Percentiles rank a stretch among this genome's conserved stretches.
These are phyloP conservation scores for Brachypalpus laphriformis DNA, from an alignment of 2,888 invertebrate genomes.

Conservation along the genomic window DNA sequence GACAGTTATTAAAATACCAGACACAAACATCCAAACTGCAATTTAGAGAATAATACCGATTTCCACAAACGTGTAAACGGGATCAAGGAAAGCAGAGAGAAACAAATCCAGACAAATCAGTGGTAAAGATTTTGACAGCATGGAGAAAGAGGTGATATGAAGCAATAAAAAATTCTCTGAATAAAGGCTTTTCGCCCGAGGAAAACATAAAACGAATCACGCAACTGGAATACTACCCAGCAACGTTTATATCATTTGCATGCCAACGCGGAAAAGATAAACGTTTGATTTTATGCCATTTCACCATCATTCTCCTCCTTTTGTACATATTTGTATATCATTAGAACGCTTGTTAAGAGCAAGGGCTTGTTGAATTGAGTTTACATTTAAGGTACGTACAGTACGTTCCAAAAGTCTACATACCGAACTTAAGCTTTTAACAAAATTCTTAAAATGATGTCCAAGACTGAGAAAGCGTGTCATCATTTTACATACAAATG, in stretches of 20 bases:
- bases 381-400: no score
- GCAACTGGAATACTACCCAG: background rate
- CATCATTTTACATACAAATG: no score
- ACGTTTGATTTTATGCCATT: slow-evolving; percentile 16
- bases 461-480: no score
- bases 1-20: slow-evolving; percentile 26
- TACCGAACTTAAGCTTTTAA: no score
- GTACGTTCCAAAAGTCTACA: background rate
- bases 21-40: background rate
- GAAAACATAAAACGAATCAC: slow-evolving; percentile 31
- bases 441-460: no score
- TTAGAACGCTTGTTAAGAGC: background rate
- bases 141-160: background rate
- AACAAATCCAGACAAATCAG: slow-evolving; percentile 35
- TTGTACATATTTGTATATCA: background rate
- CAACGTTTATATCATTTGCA: slow-evolving; percentile 20
- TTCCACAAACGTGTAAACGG: slow-evolving; percentile 23
- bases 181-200: background rate
- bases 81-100: slow-evolving; percentile 15
- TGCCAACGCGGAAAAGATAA: slow-evolving; percentile 3
- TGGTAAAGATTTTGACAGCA: slow-evolving; percentile 38
- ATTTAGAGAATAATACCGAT: slow-evolving; percentile 40
- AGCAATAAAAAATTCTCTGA: background rate
- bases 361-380: background rate
- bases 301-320: background rate